These are phyloP conservation scores for Champsocephalus gunnari DNA, from an alignment of 2,797 vertebrate genomes.

Conservation along the genomic window DNA sequence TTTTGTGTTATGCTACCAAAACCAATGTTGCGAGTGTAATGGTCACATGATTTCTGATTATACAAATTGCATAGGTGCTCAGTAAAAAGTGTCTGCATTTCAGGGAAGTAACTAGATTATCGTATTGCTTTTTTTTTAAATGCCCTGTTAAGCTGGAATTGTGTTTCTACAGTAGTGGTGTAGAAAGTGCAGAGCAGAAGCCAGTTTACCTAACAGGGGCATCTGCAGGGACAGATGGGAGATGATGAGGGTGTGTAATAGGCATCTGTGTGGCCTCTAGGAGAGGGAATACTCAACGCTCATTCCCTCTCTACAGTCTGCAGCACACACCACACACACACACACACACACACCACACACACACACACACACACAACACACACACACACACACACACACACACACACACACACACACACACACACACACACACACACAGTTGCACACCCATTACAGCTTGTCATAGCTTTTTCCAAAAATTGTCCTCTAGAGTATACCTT, in stretches of 20 bases:
- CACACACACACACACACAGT: slow-evolving; percentile 29
- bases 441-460: slow-evolving; percentile 70
- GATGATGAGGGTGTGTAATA: slow-evolving; percentile 81
- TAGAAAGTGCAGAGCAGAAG: slow-evolving; percentile 61
- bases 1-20: not conserved
- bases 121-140: slow-evolving; percentile 32
- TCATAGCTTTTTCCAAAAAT: slow-evolving; percentile 75
- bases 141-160: slow-evolving; percentile 35
- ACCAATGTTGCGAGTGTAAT: not conserved
- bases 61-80: slow-evolving; percentile 2
- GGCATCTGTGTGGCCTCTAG: slow-evolving; percentile 75
- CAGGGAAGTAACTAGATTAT: slow-evolving; percentile 25
- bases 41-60: not conserved
- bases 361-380: slow-evolving; percentile 40
- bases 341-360: slow-evolving; percentile 48
- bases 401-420: slow-evolving; percentile 30
- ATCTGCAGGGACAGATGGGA: slow-evolving; percentile 84
- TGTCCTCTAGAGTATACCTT: slow-evolving; percentile 78
- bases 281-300: slow-evolving; percentile 73
- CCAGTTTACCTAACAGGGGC: slow-evolving; percentile 80
- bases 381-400: slow-evolving; percentile 48
- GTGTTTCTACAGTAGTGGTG: slow-evolving; percentile 30
- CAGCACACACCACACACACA: slow-evolving; percentile 25
- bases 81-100: slow-evolving; percentile 17
- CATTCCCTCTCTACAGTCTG: slow-evolving; percentile 59